Percentiles rank a stretch among this genome's conserved stretches.
Evolutionary conservation across 2,888 invertebrate species (phyloP).

Genomic region (Andrena trimmerana): DNA sequence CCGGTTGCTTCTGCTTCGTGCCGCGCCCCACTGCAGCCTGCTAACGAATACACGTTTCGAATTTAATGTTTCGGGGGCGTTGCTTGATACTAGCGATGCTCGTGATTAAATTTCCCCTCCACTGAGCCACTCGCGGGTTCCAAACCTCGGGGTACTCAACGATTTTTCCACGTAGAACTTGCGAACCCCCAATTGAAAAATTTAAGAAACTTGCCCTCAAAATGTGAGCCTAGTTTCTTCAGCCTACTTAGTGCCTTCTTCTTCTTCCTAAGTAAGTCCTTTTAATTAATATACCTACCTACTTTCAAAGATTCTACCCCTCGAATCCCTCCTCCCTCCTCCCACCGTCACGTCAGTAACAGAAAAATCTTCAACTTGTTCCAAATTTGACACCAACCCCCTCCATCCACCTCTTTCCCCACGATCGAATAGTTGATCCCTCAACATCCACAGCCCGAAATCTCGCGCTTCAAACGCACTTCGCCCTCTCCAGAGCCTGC

Average conservation of each 20-base stretch:
- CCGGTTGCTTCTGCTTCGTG: conserved; percentile 20
- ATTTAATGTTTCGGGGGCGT: conserved; percentile 51
- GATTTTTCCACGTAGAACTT: background rate
- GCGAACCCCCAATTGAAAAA: background rate
- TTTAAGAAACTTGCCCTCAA: background rate
- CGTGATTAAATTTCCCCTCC: conserved; percentile 39
- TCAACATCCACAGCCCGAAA: background rate
- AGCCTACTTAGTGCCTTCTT: no score
- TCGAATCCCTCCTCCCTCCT: no score
- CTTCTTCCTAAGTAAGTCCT: background rate
- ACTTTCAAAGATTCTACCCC: no score
- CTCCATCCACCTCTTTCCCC: background rate
- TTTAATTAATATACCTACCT: background rate
- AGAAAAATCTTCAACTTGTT: background rate
- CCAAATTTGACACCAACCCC: background rate
- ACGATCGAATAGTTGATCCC: background rate
- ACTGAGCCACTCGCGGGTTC: conserved; percentile 8
- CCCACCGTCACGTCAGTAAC: no score
- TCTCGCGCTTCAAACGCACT: background rate
- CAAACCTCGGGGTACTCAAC: background rate
- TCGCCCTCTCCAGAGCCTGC: no score
- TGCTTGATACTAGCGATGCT: conserved; percentile 38
- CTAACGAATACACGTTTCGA: conserved; percentile 58
- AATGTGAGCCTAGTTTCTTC: no score
- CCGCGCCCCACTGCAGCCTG: conserved; percentile 24